Evolutionary conservation across 2,888 invertebrate genomes (phyloP).

Genomic region (Prosopocoilus inquinatus): DNA sequence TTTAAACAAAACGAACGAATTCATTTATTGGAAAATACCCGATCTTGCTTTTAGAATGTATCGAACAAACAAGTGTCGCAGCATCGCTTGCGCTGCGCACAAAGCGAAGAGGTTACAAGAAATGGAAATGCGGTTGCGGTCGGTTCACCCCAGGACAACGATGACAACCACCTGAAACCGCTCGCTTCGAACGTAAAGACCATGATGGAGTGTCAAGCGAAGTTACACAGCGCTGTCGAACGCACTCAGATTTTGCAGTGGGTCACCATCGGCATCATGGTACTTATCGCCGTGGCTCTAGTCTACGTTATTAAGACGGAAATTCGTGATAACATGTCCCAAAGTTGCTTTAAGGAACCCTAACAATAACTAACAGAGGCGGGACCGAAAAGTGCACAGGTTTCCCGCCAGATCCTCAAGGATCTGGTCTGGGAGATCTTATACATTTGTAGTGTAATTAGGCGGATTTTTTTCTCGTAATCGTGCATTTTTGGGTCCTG

Average conservation of each 20-base stretch:
- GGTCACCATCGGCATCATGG: slow-evolving; percentile 51
- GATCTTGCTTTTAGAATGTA: slow-evolving; percentile 36
- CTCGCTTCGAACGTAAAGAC: slow-evolving; percentile 41
- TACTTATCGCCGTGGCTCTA: slow-evolving; percentile 12
- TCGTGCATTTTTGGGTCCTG: slow-evolving; percentile 17
- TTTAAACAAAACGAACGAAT: not conserved
- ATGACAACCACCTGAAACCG: slow-evolving; percentile 37
- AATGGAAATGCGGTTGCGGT: slow-evolving; percentile 40
- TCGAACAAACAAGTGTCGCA: slow-evolving; percentile 57
- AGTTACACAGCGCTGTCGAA: slow-evolving; percentile 53
- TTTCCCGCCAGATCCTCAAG: slow-evolving; percentile 29
- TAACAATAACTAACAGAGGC: slow-evolving; percentile 42
- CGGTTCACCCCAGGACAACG: slow-evolving; percentile 18
- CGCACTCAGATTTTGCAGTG: slow-evolving; percentile 54
- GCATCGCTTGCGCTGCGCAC: slow-evolving; percentile 69
- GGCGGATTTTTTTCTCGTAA: slow-evolving; percentile 9
- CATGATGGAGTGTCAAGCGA: slow-evolving; percentile 51
- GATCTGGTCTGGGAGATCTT: slow-evolving; percentile 32
- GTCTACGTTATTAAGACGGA: slow-evolving; percentile 13
- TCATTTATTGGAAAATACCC: not conserved
- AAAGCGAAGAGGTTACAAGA: slow-evolving; percentile 45
- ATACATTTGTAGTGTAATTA: slow-evolving; percentile 11
- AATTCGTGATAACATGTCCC: slow-evolving; percentile 13
- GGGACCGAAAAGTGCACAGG: slow-evolving; percentile 28
- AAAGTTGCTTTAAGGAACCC: slow-evolving; percentile 29